Percentiles rank a stretch among this genome's conserved stretches.
These are phyloP conservation scores for Anolis sagrei DNA, from an alignment of 2,113 vertebrate species.

Conservation along the genomic window DNA sequence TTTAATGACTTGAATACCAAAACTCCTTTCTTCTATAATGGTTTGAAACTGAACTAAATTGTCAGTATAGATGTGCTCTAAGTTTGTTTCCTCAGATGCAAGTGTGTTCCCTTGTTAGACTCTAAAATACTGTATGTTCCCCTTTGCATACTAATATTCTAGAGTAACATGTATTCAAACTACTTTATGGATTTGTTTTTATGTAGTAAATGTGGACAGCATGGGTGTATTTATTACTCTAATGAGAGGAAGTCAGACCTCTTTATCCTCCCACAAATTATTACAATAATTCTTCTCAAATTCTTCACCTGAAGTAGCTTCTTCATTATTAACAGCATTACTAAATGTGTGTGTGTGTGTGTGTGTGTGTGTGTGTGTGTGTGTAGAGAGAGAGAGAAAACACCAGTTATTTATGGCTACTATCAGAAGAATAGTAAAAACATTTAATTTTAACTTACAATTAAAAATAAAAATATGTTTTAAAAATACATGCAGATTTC, in stretches of 20 bases:
- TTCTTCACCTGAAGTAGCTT: slow-evolving; percentile 34
- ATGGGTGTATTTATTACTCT: slow-evolving; percentile 23
- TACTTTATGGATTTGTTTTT: slow-evolving; percentile 10
- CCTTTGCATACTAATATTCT: too few species aligned
- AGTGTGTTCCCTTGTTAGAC: too few species aligned
- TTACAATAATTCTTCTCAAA: slow-evolving; percentile 36
- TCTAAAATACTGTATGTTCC: too few species aligned
- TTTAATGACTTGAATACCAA: too few species aligned
- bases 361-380: neutral
- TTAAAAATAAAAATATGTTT: slow-evolving; percentile 1
- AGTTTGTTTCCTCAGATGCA: too few species aligned
- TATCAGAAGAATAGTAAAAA: slow-evolving; percentile 14
- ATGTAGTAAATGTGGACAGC: slow-evolving; percentile 1
- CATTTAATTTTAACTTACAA: slow-evolving; percentile 19
- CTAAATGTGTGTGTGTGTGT: slow-evolving; percentile 1
- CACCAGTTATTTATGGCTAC: neutral
- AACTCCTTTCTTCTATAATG: too few species aligned
- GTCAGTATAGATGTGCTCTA: too few species aligned
- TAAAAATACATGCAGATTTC: slow-evolving; percentile 15
- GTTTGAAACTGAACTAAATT: too few species aligned
- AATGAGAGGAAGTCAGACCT: slow-evolving; percentile 37
- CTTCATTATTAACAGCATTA: slow-evolving; percentile 44
- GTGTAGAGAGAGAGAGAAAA: slow-evolving; percentile 16
- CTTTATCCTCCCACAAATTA: slow-evolving; percentile 39
- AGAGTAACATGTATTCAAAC: too few species aligned